Percentiles rank a stretch among this genome's conserved stretches.
Conservation (phyloP, 1,140 invertebrate genomes). For the Drosophila busckii region DNA sequence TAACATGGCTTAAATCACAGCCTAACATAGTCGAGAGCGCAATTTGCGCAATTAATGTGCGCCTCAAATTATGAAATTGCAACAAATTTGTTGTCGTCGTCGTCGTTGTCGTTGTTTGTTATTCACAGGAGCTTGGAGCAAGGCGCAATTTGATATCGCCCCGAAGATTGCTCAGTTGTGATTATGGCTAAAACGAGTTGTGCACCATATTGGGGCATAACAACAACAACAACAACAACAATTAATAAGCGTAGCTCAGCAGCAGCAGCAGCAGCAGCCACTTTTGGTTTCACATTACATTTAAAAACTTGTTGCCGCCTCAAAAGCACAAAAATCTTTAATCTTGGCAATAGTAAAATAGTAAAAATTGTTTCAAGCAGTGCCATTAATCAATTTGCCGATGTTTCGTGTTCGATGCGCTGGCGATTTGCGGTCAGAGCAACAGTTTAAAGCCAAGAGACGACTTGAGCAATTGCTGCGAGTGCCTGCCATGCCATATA, state of each 20-base stretch:
- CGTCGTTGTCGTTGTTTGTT: no score
- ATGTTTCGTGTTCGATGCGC: conserved; percentile 29
- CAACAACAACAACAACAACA: conserved; percentile 43
- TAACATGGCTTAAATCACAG: conserved; percentile 56
- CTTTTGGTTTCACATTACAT: conserved; percentile 62
- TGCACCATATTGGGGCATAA: conserved; percentile 28
- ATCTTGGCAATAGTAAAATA: no score
- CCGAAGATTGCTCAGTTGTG: conserved; percentile 33
- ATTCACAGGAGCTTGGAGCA: no score
- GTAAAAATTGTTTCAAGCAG: conserved; percentile 68
- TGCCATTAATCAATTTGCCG: conserved; percentile 71
- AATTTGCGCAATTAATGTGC: conserved; percentile 71
- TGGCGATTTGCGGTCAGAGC: conserved; percentile 47
- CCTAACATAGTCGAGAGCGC: conserved; percentile 17
- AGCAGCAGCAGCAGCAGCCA: conserved; percentile 24
- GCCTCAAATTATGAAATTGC: conserved; percentile 46
- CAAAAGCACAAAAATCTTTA: no score
- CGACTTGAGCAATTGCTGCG: no score
- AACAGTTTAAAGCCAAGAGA: no score
- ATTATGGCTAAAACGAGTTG: conserved; percentile 34
- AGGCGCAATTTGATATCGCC: conserved; percentile 32
- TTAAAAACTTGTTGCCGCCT: conserved; percentile 25
- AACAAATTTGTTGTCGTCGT: conserved; percentile 37
- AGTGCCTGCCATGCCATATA: no score
- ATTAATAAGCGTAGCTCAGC: conserved; percentile 52